Evolutionary conservation across 2,797 vertebrate genomes (phyloP), one percentile per base, ranked within the genome.

Genomic region (Xiphorhynchus erythropygius): DNA sequence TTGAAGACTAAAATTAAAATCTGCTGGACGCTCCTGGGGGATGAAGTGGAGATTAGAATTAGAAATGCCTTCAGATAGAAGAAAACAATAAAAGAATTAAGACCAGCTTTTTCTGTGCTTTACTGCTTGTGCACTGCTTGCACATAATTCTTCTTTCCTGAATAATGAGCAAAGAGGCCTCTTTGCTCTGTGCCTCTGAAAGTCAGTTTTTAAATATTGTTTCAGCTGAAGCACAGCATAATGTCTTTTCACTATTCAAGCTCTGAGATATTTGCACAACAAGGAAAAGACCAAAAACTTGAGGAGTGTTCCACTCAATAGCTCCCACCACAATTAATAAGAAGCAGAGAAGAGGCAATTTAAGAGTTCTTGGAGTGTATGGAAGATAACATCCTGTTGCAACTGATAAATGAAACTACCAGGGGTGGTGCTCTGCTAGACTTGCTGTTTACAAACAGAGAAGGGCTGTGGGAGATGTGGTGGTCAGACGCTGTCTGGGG

Each of bases 1-100:
- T 86, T 42, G 21, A 84, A 79, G 25, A 37, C 14, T 49, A 42
- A 77, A 68, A n/a, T 76, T n/a, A 63, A 69, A 79, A 68, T 50
- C 11, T 53, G 0, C 8, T 39, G 15, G 32, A 2, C 6, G 14
- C 0, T 82, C 3, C 15, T 27, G 8, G 17, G 8, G 3, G 16
- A n/a, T 18, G 9, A 73, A 41, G 10, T 23, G 4, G 10, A 68
- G 7, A 13, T 41, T 60, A 49, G 25, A 33, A 41, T 73, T 63
- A 84, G 21, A 59, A 76, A 68, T 56, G 1, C 21, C 30, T 74
- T 56, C 32, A 74, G 21, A 49, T 3, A 42, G 28, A 73, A 32
- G 8, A 59, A 86, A 93, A 30, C 3, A 65, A 57, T 17, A 59
- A n/a, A 49, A 73, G 0, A 50, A 60, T 59, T 73, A 55, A 41